Base-by-base conservation (phyloP, 2,888 invertebrate genomes). In the Spodoptera littoralis region DNA sequence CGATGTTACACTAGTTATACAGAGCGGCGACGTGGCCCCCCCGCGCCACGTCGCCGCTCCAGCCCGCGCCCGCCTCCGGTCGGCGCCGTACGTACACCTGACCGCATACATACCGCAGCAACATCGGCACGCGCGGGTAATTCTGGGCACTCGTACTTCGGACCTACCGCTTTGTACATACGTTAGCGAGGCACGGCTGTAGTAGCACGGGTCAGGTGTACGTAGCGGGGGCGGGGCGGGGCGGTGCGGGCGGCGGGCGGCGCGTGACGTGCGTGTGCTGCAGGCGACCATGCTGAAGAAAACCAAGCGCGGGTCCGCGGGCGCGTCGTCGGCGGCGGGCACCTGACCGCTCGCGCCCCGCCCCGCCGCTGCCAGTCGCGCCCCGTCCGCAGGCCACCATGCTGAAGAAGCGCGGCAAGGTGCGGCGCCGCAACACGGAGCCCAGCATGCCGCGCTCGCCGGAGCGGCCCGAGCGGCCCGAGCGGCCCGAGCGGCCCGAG, bases 231-330 rank as follows among this genome's bases (percentile, higher is more conserved):
- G 58, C 61, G 51, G 66, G 67, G 58, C 55, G 75, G 64, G 60
- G 68, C 57, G 79, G 60, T 70, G 78, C 55, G 72, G 73, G 80
- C 69, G 71, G 78, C 70, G 74, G 74, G 80, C 80, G 69, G 79
- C 77, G 81, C 73, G 78, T 73, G 76, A 77, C 70, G 82, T 85
- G 84, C 87, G 88, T 88, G 88, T 88, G 87, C 88, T 88, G 90
- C 96, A 99, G 99, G 99, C 99, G 92, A 99, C 99, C 95, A 99
- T 99, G 99, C 96, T 99, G 97, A 99, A 99, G 97, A 99, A 99
- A 97, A 97, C 97, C 96, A 99, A 99, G 97, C 98, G 99, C 96
- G 99, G 98, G 96, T 97, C 99, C 87, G 97, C 95, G 97, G 97
- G 95, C 87, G 96, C 96, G 95, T 96, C 79, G 76, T 70, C 96